Evolutionary conservation across 2,888 invertebrate species (phyloP), one percentile per base, ranked within the genome.

Genomic region (Drosophila putrida): DNA sequence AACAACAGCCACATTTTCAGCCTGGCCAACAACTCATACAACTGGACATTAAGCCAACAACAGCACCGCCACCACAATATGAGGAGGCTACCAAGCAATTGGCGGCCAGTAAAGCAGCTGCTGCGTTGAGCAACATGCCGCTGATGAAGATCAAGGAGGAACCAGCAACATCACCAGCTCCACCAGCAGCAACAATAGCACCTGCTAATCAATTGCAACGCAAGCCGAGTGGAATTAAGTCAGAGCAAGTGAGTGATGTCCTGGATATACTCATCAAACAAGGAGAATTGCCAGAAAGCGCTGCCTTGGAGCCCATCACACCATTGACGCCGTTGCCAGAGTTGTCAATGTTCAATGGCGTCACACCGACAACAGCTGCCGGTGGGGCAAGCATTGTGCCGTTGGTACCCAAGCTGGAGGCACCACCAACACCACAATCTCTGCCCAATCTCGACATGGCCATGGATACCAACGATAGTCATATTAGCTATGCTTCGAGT

Each of bases 211-310:
- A n/a, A 38, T 1, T 38, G 35, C 78, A 71, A 31, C 83, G 78
- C 58, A 91, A 88, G 46, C 66, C 78, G 0, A 28, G 68, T 5
- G 76, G 71, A 60, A 78, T 92, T 0, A 93, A 93, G 65, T 91
- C 92, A 88, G 90, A 93, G 83, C 92, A 92, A 67, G 87, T 92
- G 28, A 91, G 90, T 44, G 98, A 98, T 92, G 98, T 98, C 0
- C 93, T 98, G 59, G 98, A 98, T 91, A 98, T 98, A 79, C 94
- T 98, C 11, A 98, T 98, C 46, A 96, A 98, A 90, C 97, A 97
- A 91, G 98, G 98, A 10, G 98, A 98, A 90, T 92, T 98, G 63
- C 97, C 98, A 0, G 95, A 97, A 8, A 97, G 82, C 38, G 82
- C 97, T 82, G 97, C 90, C 6, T 67, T 92, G 50, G 91, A 91